Conservation (phyloP, 2,888 invertebrate species). For the Aplocera efformata region DNA sequence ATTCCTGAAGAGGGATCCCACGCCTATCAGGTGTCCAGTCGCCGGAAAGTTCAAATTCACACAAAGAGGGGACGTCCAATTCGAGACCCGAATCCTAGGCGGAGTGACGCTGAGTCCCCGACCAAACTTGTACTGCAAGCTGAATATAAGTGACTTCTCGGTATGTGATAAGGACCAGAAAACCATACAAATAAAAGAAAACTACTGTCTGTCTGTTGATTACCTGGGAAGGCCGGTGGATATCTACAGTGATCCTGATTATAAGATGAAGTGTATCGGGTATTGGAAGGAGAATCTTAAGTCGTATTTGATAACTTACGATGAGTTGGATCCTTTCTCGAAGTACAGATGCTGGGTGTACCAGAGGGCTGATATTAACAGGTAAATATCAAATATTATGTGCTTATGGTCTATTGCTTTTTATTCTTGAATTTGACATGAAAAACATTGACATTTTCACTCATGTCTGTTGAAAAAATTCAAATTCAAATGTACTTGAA, state of each 20-base stretch:
- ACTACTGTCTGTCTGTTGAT: conserved; percentile 97
- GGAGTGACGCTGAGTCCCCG: conserved; percentile 97
- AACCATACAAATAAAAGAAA: conserved; percentile 95
- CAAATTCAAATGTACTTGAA: no score
- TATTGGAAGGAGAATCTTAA: conserved; percentile 99
- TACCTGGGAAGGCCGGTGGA: conserved; percentile 96
- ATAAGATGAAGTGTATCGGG: conserved; percentile 97
- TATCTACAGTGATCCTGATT: conserved; percentile 97
- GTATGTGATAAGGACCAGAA: conserved; percentile 98
- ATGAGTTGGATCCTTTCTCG: conserved; percentile 96
- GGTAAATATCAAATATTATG: conserved; percentile 77
- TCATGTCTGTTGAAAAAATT: no score
- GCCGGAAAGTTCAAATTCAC: conserved; percentile 98
- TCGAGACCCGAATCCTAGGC: conserved; percentile 96
- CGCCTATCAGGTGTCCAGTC: conserved; percentile 95
- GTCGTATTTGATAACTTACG: conserved; percentile 97
- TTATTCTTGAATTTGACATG: no score
- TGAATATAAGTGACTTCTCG: conserved; percentile 96
- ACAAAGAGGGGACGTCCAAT: conserved; percentile 93
- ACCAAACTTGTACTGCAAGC: conserved; percentile 94
- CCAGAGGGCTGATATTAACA: conserved; percentile 95
- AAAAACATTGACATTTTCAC: no score
- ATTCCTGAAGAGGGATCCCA: conserved; percentile 92
- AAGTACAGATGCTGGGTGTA: conserved; percentile 99
- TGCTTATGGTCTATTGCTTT: no score